phyloP scores from a whole-genome alignment of 92 coral and sea anemone genomes.

The Heliopora coerulea region DNA sequence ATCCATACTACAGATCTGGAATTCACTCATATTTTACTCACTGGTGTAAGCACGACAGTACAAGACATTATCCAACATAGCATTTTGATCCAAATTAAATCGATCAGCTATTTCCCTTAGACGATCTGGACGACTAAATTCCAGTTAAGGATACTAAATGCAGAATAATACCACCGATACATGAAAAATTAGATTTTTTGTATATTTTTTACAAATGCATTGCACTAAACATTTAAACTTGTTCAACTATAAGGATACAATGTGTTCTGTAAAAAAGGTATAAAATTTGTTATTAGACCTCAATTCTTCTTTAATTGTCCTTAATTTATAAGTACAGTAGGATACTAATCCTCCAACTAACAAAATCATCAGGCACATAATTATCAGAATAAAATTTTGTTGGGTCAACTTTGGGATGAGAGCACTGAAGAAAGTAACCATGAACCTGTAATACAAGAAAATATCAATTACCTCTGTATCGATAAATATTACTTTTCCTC shows the following conservation, averaged over 20 bases:
- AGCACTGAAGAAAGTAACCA: too few relatives aligned
- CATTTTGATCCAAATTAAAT: constrained; percentile 94
- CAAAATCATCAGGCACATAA: too few relatives aligned
- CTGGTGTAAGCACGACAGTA: constrained; percentile 99
- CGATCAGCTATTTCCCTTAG: constrained; percentile 94
- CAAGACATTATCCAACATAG: constrained; percentile 98
- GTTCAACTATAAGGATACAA: constrained; percentile 99
- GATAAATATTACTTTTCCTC: constrained; percentile 97
- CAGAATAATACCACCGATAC: background rate
- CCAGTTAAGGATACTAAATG: constrained; percentile 5
- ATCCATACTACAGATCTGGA: too few relatives aligned
- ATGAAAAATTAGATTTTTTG: background rate
- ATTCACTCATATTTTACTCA: constrained; percentile 54
- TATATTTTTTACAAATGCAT: too few relatives aligned
- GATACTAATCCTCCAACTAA: too few relatives aligned
- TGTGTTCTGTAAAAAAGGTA: constrained; percentile 67
- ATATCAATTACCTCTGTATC: constrained; percentile 83
- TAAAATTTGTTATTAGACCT: too few relatives aligned
- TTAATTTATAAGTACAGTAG: too few relatives aligned
- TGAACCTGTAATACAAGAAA: background rate
- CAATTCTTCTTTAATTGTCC: too few relatives aligned
- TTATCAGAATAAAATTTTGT: too few relatives aligned
- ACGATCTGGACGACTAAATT: constrained; percentile 90
- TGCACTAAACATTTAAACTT: too few relatives aligned
- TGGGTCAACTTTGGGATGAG: too few relatives aligned